Conservation (phyloP, 2,888 invertebrate species). For the Caenorhabditis sp. region DNA sequence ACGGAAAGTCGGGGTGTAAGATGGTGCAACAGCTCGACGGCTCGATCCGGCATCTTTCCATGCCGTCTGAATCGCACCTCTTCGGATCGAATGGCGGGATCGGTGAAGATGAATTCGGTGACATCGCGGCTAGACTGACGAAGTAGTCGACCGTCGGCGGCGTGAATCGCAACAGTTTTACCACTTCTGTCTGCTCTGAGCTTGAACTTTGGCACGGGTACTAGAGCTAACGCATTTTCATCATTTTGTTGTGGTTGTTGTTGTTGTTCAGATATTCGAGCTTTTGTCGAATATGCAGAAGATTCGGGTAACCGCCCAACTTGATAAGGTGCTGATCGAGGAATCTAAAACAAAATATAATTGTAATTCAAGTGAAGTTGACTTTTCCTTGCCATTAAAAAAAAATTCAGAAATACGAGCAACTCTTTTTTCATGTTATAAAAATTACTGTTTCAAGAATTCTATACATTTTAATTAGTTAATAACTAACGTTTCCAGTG, state of each 20-base stretch:
- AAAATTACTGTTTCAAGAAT: no score
- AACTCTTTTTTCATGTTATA: no score
- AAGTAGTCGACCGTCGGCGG: conserved; percentile 19
- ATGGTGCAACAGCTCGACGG: conserved; percentile 14
- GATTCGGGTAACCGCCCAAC: neutral
- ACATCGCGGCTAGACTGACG: conserved; percentile 18
- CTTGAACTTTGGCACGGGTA: conserved; percentile 10
- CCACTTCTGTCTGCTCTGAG: conserved; percentile 9
- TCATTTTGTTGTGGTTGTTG: conserved; percentile 4
- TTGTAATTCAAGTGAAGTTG: no score
- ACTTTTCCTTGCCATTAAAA: neutral
- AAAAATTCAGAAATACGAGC: neutral
- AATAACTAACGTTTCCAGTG: no score
- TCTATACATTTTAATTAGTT: no score
- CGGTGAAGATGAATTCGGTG: conserved; percentile 26
- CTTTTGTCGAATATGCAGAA: neutral
- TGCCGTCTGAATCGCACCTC: conserved; percentile 11
- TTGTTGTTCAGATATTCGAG: neutral
- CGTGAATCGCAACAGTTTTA: conserved; percentile 11
- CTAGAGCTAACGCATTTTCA: conserved; percentile 25
- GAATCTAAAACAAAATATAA: conserved; percentile 8
- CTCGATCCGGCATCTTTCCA: conserved; percentile 18
- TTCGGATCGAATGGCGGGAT: conserved; percentile 15
- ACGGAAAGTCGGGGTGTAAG: conserved; percentile 1
- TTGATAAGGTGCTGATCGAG: conserved; percentile 29